Base-by-base conservation (phyloP, 35 echinoderm and acorn worm species). In the Apostichopus californicus region DNA sequence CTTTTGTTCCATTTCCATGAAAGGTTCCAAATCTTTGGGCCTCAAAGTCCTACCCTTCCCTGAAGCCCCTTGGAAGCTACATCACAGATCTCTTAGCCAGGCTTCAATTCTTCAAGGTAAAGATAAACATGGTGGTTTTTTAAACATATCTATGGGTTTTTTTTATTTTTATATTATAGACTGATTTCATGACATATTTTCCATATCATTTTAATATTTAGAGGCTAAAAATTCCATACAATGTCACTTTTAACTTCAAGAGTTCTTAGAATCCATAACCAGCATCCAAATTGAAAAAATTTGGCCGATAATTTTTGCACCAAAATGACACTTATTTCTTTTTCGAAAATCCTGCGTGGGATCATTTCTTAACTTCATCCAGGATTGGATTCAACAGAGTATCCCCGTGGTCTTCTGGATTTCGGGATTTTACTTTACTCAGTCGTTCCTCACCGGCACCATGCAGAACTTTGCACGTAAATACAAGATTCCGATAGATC, bases 21-120 rank as follows among this genome's bases (percentile, higher is more conserved):
- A 77, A 98, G 97, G 95, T 98, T 14, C 97, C 97, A 28, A 93
- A 58, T n/a, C 94, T 98, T 75, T 98, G 97, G 97, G 97, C 97
- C 57, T 95, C 97, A 9, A 98, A 98, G 88, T 98, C 97, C 5
- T 98, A 98, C 82, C 97, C 97, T 75, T 98, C 97, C 9, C 82
- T 98, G 26, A 98, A 98, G 89, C 97, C 97, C 57, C 92, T 96
- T 34, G 97, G 97, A 12, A 96, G 95, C 61, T 98, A 98, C 93
- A 95, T 98, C 87, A 94, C 95, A 80, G 97, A 98, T 78, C 93
- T 98, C 2, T 82, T 98, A 73, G 97, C 97, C 25, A 96, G 95
- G 92, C 17, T 98, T n/a, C 96, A 96, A 87, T 96, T 93, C 72
- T 96, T 98, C 56, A 96, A 94, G 73, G 96, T 98, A 94, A 93